Base-by-base conservation (phyloP, 2,888 invertebrate species). In the Corbicula japonica region DNA sequence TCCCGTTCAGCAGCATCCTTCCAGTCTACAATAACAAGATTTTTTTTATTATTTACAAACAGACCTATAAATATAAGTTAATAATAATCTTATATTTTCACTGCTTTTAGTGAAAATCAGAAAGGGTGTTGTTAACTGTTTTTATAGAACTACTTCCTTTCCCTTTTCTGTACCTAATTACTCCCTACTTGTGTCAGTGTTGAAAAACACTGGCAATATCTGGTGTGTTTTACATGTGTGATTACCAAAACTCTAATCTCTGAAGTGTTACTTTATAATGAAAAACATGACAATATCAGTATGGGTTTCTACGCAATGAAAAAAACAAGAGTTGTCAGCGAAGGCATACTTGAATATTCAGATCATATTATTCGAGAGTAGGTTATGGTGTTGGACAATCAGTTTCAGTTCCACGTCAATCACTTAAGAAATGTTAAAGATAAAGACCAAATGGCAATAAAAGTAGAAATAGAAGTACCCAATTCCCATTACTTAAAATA, bases 21-120 rank as follows among this genome's bases (percentile, higher is more conserved):
- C 93, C 93, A 93, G 60, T 91, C 91, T 92, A 71, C 28, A 81
- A 76, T 12, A 21, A 1, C 2, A 10, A 32, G 26, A 18, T 28
- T 18, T 54, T 1, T 12, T 21, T 23, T 48, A 38, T 15, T 12
- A n/a, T 1, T 48, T n/a, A n/a, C n/a, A 48, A 10, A 2, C 26
- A 21, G 15, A 21, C 3, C 3, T 48, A 3, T 6, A 48, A 2
- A 48, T 6, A 10, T 10, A 1, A n/a, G 15, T n/a, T n/a, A 10
- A 48, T 48, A 2, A 48, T 26, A 48, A 21, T 10, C 10, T 3
- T 8, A n/a, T 6, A 48, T 23, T 3, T 23, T 48, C n/a, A 48
- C 26, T 3, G 8, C 48, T 48, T 48, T 48, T 1, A 48, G 21
- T 48, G 1, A 23, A 48, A 15, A 4, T 48, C 1, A 3, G 21